Evolutionary conservation across 1,140 invertebrate genomes (phyloP).

Genomic region (Ceratitis capitata): DNA sequence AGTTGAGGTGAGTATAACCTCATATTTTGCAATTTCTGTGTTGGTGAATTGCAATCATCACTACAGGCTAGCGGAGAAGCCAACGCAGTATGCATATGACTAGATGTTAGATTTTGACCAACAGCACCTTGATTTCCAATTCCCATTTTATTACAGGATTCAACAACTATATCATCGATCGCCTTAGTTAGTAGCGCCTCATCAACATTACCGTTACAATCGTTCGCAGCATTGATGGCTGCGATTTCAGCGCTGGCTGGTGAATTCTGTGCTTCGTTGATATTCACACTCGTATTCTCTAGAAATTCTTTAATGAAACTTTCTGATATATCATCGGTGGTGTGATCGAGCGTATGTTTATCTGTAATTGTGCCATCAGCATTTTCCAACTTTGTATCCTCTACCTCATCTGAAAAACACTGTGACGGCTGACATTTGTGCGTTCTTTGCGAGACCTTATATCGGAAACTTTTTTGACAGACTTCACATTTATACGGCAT

Average conservation of each 20-base stretch:
- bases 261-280: conserved; percentile 43
- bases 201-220: conserved; percentile 33
- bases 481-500: conserved; percentile 78
- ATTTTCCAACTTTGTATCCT: not conserved
- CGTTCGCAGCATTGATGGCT: conserved; percentile 43
- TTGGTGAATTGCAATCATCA: conserved; percentile 66
- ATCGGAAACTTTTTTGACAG: conserved; percentile 84
- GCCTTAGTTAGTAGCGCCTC: conserved; percentile 57
- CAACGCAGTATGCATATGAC: not conserved
- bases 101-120: conserved; percentile 31
- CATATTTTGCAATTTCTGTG: conserved; percentile 68
- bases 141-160: conserved; percentile 64
- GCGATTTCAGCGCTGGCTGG: conserved; percentile 48
- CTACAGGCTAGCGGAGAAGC: not conserved
- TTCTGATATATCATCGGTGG: conserved; percentile 48
- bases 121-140: conserved; percentile 50
- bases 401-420: not conserved
- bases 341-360: not conserved
- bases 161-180: conserved; percentile 65
- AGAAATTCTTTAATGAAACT: conserved; percentile 58
- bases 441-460: conserved; percentile 85
- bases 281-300: conserved; percentile 44
- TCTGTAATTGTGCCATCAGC: not conserved
- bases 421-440: conserved; percentile 74
- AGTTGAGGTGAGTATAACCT: conserved; percentile 62